phyloP scores from a whole-genome alignment of 1,140 invertebrate genomes.

The Formica exsecta region DNA sequence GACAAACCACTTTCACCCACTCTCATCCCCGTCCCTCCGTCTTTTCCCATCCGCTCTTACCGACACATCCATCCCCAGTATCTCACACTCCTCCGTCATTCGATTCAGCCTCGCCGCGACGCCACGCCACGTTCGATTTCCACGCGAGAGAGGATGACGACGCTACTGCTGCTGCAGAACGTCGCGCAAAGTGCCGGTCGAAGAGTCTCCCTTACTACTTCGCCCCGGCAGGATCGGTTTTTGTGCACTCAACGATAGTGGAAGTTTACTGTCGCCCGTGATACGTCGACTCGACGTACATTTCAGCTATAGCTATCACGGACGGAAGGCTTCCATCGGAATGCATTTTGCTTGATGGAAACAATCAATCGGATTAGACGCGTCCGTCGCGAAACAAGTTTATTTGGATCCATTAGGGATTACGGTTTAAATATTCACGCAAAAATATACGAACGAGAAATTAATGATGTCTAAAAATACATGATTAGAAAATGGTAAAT shows the following conservation, averaged over 20 bases:
- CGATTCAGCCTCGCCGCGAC: constrained; percentile 60
- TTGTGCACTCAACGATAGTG: constrained; percentile 64
- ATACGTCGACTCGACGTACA: constrained; percentile 58
- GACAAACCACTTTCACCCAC: constrained; percentile 63
- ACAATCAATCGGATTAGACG: constrained; percentile 51
- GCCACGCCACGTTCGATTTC: constrained; percentile 62
- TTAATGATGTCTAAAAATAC: constrained; percentile 8
- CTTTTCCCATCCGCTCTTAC: constrained; percentile 68
- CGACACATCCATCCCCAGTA: constrained; percentile 61
- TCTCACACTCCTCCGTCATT: constrained; percentile 49
- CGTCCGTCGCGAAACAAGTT: constrained; percentile 38
- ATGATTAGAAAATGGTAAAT: constrained; percentile 2
- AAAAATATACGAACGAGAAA: neutral
- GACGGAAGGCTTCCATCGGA: constrained; percentile 24
- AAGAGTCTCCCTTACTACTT: constrained; percentile 63
- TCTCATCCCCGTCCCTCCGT: constrained; percentile 48
- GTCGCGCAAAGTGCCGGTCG: constrained; percentile 60
- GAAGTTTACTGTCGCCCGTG: constrained; percentile 64
- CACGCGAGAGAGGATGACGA: constrained; percentile 44
- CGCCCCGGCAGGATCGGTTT: constrained; percentile 61
- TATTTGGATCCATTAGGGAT: constrained; percentile 46
- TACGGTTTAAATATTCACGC: constrained; percentile 41
- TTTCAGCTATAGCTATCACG: constrained; percentile 34
- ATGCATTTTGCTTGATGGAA: constrained; percentile 52
- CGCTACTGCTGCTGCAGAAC: neutral